Evolutionary conservation across 2,113 vertebrate species (phyloP).

Genomic region (Rhineura floridana): DNA sequence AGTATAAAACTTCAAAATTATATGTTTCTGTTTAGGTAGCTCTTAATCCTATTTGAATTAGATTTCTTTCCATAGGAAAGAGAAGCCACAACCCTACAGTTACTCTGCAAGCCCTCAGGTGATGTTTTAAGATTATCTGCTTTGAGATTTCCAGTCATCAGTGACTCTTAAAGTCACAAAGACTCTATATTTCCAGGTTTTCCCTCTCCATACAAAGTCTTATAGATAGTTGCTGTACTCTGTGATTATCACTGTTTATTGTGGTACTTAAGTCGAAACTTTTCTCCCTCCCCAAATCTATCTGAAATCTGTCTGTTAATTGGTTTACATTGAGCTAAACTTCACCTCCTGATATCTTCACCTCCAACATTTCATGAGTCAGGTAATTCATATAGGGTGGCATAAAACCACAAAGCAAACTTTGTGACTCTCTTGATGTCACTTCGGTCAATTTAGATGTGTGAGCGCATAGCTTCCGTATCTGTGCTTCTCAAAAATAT

Average conservation of each 20-base stretch:
- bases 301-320: not conserved
- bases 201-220: constrained; percentile 3
- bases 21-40: constrained; percentile 44
- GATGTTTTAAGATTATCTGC: constrained; percentile 64
- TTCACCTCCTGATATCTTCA: constrained; percentile 11
- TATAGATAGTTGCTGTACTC: constrained; percentile 35
- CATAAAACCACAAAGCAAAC: constrained; percentile 54
- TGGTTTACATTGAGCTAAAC: constrained; percentile 15
- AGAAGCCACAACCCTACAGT: constrained; percentile 45
- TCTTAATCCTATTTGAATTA: constrained; percentile 60
- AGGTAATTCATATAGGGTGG: constrained; percentile 45
- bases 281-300: not conserved
- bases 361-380: constrained; percentile 33
- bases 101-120: constrained; percentile 59
- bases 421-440: constrained; percentile 38
- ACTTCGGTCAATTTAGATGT: constrained; percentile 1
- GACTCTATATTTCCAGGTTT: constrained; percentile 23
- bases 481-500: constrained; percentile 59
- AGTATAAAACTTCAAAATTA: constrained; percentile 26
- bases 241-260: constrained; percentile 32
- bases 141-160: constrained; percentile 54
- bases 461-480: constrained; percentile 46
- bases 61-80: constrained; percentile 40
- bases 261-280: constrained; percentile 34
- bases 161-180: constrained; percentile 67